Evolutionary conservation across 2,888 invertebrate species (phyloP).

Genomic region (Drosophila atripex): DNA sequence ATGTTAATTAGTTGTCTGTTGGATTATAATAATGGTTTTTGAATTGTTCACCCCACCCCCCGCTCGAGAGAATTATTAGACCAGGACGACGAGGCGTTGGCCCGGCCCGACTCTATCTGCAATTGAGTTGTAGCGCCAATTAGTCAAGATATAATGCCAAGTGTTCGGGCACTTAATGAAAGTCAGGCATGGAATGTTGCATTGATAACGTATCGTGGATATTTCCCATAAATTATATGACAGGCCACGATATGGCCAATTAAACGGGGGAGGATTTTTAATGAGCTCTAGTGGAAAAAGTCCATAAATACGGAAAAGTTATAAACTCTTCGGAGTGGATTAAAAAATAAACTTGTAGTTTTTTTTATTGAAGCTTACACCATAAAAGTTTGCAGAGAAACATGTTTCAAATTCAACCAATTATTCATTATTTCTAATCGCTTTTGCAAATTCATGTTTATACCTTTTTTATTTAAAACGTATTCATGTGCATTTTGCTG

Average conservation of each 20-base stretch:
- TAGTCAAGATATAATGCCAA: conserved; percentile 50
- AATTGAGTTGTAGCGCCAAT: conserved; percentile 67
- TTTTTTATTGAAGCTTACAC: neutral
- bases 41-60: conserved; percentile 14
- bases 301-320: neutral
- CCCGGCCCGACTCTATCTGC: conserved; percentile 33
- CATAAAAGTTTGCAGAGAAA: too few species aligned
- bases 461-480: too few species aligned
- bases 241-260: conserved; percentile 33
- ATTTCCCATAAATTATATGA: conserved; percentile 30
- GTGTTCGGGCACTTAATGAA: conserved; percentile 11
- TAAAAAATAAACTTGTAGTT: neutral
- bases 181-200: conserved; percentile 14
- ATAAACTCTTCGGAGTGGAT: conserved; percentile 1
- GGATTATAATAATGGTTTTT: conserved; percentile 36
- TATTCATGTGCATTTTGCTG: neutral
- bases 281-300: conserved; percentile 12
- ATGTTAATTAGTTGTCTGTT: conserved; percentile 62
- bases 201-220: conserved; percentile 15
- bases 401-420: neutral
- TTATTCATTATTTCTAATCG: neutral
- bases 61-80: conserved; percentile 29
- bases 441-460: neutral
- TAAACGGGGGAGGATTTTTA: conserved; percentile 10
- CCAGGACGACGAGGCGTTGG: conserved; percentile 39